Conservation (phyloP, 2,113 vertebrate species). For the Oreotrochilus melanogaster region DNA sequence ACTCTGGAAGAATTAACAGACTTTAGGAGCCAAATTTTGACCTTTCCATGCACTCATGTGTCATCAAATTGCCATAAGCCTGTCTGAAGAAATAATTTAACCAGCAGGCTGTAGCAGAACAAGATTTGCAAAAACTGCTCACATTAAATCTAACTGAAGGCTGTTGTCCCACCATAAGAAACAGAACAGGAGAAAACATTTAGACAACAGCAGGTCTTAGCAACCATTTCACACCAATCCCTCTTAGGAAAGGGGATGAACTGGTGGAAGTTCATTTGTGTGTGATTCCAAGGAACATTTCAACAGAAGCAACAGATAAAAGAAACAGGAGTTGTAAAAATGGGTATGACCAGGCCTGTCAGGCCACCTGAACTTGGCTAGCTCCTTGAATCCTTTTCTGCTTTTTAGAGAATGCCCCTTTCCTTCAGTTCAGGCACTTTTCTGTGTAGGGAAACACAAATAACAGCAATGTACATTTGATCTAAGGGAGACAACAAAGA, state of each 20-base stretch:
- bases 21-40: not conserved
- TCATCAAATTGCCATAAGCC: not conserved
- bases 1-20: not conserved
- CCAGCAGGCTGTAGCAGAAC: not conserved
- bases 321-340: not conserved
- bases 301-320: not conserved
- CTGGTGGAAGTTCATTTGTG: not conserved
- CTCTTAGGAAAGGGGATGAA: not conserved
- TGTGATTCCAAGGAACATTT: not conserved
- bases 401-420: not conserved
- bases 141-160: not conserved
- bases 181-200: not conserved
- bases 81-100: not conserved
- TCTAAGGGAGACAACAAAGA: not conserved
- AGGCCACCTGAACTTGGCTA: not conserved
- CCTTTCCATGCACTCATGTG: not conserved
- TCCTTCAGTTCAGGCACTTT: not conserved
- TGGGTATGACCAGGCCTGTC: not conserved
- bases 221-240: not conserved
- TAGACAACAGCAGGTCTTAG: not conserved
- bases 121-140: not conserved
- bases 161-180: not conserved
- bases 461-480: not conserved
- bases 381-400: not conserved
- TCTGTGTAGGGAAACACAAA: not conserved